A percentile compares a stretch with the other conserved stretches of the same genome.
These are phyloP conservation scores for Himalopsyche anomala DNA, from an alignment of 2,888 invertebrate genomes.

Conservation along the genomic window DNA sequence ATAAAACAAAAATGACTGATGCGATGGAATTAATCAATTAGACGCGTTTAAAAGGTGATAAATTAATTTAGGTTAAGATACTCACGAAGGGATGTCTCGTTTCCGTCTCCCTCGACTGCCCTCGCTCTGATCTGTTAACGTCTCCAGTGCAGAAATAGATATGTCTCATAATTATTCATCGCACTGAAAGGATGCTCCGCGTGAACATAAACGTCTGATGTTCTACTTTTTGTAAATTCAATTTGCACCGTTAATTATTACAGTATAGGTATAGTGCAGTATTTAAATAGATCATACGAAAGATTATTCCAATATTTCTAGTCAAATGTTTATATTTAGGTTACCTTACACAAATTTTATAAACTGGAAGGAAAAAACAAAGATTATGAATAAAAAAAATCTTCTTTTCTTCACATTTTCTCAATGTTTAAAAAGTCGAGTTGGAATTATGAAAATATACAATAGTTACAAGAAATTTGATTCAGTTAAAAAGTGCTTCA, in stretches of 20 bases:
- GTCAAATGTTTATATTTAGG: too few relatives aligned
- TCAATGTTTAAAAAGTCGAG: background rate
- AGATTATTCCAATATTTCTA: too few relatives aligned
- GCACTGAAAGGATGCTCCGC: background rate
- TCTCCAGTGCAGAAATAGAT: background rate
- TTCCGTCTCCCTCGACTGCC: background rate
- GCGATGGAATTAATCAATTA: conserved; percentile 41
- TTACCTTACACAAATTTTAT: conserved; percentile 4
- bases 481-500: background rate
- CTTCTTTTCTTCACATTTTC: background rate
- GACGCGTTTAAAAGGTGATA: conserved; percentile 12
- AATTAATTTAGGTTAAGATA: background rate
- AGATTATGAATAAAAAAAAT: background rate
- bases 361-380: background rate
- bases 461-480: background rate
- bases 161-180: background rate
- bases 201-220: background rate
- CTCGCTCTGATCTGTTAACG: background rate
- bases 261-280: background rate
- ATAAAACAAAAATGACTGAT: conserved; percentile 44
- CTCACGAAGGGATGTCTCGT: background rate
- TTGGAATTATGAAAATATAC: background rate
- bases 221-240: background rate
- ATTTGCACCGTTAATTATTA: background rate
- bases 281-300: background rate